Percentiles rank a stretch among this genome's conserved stretches.
phyloP scores from a whole-genome alignment of 2,888 invertebrate genomes.

The Physocephala rufipes region DNA sequence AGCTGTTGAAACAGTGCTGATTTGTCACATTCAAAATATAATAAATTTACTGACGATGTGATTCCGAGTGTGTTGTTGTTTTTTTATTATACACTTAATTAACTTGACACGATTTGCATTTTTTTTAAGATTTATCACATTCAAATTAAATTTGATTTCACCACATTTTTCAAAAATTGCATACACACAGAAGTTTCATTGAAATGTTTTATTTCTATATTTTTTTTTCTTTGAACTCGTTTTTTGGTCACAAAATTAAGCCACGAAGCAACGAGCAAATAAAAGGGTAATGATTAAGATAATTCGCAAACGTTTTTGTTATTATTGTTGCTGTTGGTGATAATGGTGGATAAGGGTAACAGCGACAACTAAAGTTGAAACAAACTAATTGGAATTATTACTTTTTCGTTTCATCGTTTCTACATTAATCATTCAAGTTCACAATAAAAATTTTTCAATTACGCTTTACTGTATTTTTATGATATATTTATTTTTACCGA shows the following conservation, averaged over 20 bases:
- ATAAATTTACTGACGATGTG: slow-evolving; percentile 3
- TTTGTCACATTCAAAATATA: not conserved
- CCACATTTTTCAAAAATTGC: not conserved
- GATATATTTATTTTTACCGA: not conserved
- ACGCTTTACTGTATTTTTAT: not conserved
- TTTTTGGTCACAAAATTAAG: slow-evolving; percentile 8
- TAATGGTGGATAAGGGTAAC: not conserved
- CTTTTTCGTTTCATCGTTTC: not conserved
- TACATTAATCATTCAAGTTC: slow-evolving; percentile 16
- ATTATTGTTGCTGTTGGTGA: slow-evolving; percentile 4
- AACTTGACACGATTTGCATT: slow-evolving; percentile 10
- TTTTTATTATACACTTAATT: slow-evolving; percentile 2
- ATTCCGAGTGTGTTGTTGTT: not conserved
- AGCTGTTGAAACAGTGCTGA: no score
- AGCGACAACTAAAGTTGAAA: slow-evolving; percentile 1
- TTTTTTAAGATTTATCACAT: not conserved
- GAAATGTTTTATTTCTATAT: not conserved
- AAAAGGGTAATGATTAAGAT: not conserved
- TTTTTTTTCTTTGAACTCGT: slow-evolving; percentile 23
- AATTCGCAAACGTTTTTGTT: slow-evolving; percentile 23
- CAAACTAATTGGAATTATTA: slow-evolving; percentile 12
- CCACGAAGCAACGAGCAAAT: not conserved
- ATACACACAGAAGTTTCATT: not conserved
- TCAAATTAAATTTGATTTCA: not conserved
- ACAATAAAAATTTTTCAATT: slow-evolving; percentile 7